Base-by-base conservation (phyloP, 1,140 invertebrate genomes). In the Panagrolaimus sp. region DNA sequence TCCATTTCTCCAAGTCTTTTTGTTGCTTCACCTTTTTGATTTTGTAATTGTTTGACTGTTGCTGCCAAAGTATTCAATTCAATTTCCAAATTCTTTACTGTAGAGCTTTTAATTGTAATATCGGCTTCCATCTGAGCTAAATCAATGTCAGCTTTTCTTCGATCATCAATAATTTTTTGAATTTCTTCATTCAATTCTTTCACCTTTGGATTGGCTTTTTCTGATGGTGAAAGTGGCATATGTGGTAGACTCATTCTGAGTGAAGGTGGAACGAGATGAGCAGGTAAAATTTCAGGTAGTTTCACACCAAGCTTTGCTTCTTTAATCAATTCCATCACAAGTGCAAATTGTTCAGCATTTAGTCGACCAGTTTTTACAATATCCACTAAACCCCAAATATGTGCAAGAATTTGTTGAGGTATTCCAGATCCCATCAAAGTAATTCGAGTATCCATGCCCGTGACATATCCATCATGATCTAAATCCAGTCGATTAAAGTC, bases 1-100 rank as follows among this genome's bases (percentile, higher is more conserved):
- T 94, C 92, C 46, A 98, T 86, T 84, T 98, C 94, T 84, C 93
- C 92, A 70, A 98, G 86, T 82, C 93, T 87, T 85, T 95, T 96
- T 84, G 93, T 91, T 31, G 95, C 95, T 85, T 96, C 93, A 63
- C 91, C 91, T 86, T 92, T 92, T 87, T 98, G 95, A 84, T 91
- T 92, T 85, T 96, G 93, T 75, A 98, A 86, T 84, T 98, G 95
- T 84, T 93, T 94, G 20, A 97, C 84, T 13, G 95, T 97, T 16
- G 92, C 90, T 66, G 91, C 89, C 67, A 97, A 86, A 0, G 93
- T 93, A 80, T 96, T 92, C 57, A 95, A 84, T 64, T 75, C 72
- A 25, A 74, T 70, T 47, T 77, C 75, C 7, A 75, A 16, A 61
- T 77, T 77, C 43, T 76, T 75, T 16, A 77, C 73, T 47, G 79